Percentiles rank a stretch among this genome's conserved stretches.
Conservation (phyloP, 1,140 invertebrate species). For the Lanistes nyassanus region DNA sequence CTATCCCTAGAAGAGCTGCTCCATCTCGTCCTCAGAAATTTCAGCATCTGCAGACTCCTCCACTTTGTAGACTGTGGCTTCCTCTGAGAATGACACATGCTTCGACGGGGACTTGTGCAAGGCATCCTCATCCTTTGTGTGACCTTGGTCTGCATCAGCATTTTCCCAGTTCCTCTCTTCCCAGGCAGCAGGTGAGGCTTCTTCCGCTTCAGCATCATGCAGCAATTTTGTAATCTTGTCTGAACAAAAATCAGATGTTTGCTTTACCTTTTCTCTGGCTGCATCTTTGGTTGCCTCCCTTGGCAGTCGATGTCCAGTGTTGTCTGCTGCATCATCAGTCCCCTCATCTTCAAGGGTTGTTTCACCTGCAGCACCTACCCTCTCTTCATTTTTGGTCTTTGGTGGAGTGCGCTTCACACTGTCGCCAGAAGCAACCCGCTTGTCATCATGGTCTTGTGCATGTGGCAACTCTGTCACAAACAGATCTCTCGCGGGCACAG, state of each 20-base stretch:
- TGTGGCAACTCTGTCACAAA: not conserved
- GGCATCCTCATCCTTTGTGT: not conserved
- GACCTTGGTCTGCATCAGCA: not conserved
- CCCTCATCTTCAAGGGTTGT: not conserved
- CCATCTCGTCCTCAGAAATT: too few species aligned
- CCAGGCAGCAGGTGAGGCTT: not conserved
- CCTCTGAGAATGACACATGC: conserved; percentile 13
- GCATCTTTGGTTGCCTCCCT: not conserved
- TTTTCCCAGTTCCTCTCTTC: not conserved
- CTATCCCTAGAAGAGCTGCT: too few species aligned
- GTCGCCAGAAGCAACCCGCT: not conserved
- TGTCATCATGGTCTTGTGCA: not conserved
- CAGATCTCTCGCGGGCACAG: not conserved
- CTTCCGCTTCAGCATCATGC: not conserved
- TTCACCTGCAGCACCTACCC: not conserved
- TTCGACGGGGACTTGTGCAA: not conserved
- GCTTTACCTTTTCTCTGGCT: not conserved
- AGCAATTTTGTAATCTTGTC: not conserved
- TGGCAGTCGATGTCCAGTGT: not conserved
- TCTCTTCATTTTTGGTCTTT: not conserved
- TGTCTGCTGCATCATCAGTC: not conserved
- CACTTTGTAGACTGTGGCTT: conserved; percentile 2
- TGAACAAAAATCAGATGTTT: not conserved
- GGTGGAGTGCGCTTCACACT: not conserved
- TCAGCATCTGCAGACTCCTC: too few species aligned